Evolutionary conservation across 2,797 vertebrate genomes (phyloP).

Genomic region (Morus bassanus): DNA sequence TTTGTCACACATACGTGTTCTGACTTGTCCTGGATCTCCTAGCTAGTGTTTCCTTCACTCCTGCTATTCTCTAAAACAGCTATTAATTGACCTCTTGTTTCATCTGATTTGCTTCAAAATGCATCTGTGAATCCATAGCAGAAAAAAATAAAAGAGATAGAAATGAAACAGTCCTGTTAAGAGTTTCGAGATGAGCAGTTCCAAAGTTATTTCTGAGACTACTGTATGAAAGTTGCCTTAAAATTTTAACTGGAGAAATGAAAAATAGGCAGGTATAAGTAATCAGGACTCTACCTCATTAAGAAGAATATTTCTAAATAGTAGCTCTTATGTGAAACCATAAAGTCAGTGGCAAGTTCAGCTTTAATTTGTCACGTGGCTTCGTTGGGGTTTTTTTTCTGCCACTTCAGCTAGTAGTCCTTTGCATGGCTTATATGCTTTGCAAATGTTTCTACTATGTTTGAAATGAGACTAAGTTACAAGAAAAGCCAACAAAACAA

Average conservation of each 20-base stretch:
- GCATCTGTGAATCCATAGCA: not conserved
- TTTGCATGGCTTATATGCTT: not conserved
- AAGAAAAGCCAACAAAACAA: not conserved
- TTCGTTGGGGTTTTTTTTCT: fast-evolving
- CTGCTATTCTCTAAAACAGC: not conserved
- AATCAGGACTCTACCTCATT: not conserved
- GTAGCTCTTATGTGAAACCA: not conserved
- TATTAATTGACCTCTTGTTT: not conserved
- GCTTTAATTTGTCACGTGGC: not conserved
- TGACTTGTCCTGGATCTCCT: not conserved
- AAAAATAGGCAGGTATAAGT: not conserved
- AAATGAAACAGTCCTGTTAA: not conserved
- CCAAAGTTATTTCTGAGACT: not conserved
- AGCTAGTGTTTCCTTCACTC: not conserved
- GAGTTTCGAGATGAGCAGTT: not conserved
- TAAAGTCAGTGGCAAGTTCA: not conserved
- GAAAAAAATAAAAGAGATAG: fast-evolving
- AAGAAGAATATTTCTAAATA: not conserved
- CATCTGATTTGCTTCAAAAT: not conserved
- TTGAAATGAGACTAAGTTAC: not conserved
- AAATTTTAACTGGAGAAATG: not conserved
- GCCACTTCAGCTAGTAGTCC: not conserved
- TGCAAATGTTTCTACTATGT: not conserved
- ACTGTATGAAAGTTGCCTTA: not conserved
- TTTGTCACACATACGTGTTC: not conserved